Conservation (phyloP, 2,113 vertebrate species). For the Hyperopisus bebe region DNA sequence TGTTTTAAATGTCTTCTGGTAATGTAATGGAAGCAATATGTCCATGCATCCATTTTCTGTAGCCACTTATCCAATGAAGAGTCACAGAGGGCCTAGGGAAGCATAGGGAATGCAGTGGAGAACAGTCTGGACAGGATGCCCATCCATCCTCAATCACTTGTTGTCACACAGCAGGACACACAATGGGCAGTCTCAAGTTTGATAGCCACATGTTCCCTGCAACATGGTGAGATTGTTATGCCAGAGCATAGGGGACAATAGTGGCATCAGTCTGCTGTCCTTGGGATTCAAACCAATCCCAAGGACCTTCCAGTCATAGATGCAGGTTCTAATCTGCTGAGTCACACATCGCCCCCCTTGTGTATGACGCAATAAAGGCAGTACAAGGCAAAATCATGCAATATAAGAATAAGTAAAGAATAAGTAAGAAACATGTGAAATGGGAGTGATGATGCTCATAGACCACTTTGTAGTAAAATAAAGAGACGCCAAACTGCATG, state of each 20-base stretch:
- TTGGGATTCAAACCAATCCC: not conserved
- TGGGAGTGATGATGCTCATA: not conserved
- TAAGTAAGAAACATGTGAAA: not conserved
- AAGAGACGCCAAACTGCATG: not conserved
- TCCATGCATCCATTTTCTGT: not conserved
- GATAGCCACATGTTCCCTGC: not conserved
- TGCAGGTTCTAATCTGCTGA: not conserved
- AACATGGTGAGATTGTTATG: not conserved
- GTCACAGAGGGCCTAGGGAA: not conserved
- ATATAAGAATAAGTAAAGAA: not conserved
- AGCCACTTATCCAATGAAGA: not conserved
- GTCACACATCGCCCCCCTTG: not conserved
- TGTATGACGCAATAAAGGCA: not conserved
- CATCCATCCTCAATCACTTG: not conserved
- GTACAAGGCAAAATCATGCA: not conserved
- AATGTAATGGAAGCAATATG: not conserved
- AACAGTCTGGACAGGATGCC: not conserved
- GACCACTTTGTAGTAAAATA: not conserved
- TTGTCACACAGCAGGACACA: not conserved
- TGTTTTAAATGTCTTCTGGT: not conserved
- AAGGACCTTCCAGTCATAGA: not conserved
- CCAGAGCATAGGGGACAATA: not conserved
- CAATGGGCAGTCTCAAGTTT: not conserved
- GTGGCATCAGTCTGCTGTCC: not conserved
- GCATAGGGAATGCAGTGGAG: not conserved